Evolutionary conservation across 2,113 vertebrate genomes (phyloP), one percentile per base, ranked within the genome.

Genomic region (Gymnorhina tibicen): DNA sequence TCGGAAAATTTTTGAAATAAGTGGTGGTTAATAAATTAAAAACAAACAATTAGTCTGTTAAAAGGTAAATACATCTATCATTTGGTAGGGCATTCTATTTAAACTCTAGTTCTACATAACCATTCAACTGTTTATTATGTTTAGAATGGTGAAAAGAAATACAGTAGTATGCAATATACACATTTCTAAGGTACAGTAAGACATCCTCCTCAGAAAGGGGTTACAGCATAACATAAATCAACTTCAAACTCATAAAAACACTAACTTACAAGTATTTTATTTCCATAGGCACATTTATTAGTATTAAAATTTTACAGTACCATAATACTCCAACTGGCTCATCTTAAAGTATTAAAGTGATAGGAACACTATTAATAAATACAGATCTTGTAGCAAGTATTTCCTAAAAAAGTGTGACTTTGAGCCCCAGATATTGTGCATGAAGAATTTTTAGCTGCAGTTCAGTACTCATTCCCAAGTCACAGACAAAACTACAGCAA

Each of bases 281-380:
- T 97, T 87, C 96, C 87, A 94, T 77, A 89, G 96, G 87, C 93
- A 98, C 91, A 89, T 97, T 98, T 98, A 98, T 97, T 97, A 96
- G 89, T 87, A 93, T 97, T 91, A 97, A 97, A 97, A 95, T 97
- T 98, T 98, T 98, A 98, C 93, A 96, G 60, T 97, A 96, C 95
- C 93, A 91, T 97, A 98, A 97, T 97, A 97, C 41, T 44, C 82
- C 56, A 94, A 97, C 94, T 92, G 87, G 83, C 80, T 97, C 75
- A 80, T 94, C 88, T 97, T 96, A 95, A 98, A 97, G 92, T 95
- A 96, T 97, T 98, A 97, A 97, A 76, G 56, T 92, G 92, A 95
- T 96, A 97, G 66, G 81, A 97, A 91, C 63, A 94, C 64, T 92
- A 56, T 96, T 97, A 97, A 97, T 97, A 97, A 91, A 96, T 96